Conservation (phyloP, 2,888 invertebrate genomes). For the Cryptops parisi region DNA sequence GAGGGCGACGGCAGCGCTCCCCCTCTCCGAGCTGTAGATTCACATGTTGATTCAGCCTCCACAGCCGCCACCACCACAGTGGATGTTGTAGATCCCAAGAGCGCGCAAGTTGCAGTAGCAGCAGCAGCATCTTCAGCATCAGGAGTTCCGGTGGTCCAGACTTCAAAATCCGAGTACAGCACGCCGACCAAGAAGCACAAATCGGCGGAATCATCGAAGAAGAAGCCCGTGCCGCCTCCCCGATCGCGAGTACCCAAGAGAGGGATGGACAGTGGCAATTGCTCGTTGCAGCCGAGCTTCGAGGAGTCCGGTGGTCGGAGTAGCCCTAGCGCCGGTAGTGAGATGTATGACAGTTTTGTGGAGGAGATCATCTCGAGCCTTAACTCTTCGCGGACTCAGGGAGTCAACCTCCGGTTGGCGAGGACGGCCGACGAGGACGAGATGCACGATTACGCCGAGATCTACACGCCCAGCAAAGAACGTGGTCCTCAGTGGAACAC, state of each 20-base stretch:
- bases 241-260: slow-evolving; percentile 19
- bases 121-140: slow-evolving; percentile 1
- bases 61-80: too few relatives aligned
- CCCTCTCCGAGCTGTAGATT: slow-evolving; percentile 21
- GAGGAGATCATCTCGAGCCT: slow-evolving; percentile 5
- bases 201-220: slow-evolving; percentile 4
- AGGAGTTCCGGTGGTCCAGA: background rate
- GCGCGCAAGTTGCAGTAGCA: slow-evolving; percentile 25
- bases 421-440: slow-evolving; percentile 25
- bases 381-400: slow-evolving; percentile 8
- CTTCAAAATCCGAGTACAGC: background rate
- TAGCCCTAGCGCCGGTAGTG: slow-evolving; percentile 2
- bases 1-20: slow-evolving; percentile 18
- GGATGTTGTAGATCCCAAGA: slow-evolving; percentile 30
- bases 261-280: slow-evolving; percentile 1
- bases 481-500: slow-evolving; percentile 30
- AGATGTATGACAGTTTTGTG: slow-evolving; percentile 1
- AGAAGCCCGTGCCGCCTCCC: slow-evolving; percentile 24
- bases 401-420: slow-evolving; percentile 16
- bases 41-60: slow-evolving; percentile 30
- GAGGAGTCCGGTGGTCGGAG: slow-evolving; percentile 4
- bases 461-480: slow-evolving; percentile 81
- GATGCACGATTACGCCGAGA: slow-evolving; percentile 77
- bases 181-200: slow-evolving; percentile 2
- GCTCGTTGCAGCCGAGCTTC: slow-evolving; percentile 6